Evolutionary conservation across 2,113 vertebrate species (phyloP).

Genomic region (Plecotus auritus): DNA sequence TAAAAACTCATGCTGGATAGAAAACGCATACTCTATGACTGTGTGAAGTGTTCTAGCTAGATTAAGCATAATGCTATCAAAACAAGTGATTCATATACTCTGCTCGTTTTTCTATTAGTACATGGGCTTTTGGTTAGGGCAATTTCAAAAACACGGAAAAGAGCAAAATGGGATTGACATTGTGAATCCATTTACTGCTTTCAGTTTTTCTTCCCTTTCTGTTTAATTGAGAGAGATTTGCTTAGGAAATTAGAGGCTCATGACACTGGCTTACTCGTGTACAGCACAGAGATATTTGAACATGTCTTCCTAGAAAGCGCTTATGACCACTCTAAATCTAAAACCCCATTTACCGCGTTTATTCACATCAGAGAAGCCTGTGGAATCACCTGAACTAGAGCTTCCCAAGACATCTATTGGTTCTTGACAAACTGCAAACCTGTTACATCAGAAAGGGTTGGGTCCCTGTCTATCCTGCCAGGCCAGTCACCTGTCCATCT

Average conservation of each 20-base stretch:
- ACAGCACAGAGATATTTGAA: background rate
- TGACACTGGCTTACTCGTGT: background rate
- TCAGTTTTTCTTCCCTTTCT: background rate
- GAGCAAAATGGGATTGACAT: conserved; percentile 9
- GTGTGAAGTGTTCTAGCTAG: conserved; percentile 37
- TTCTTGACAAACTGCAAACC: background rate
- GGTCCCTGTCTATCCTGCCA: background rate
- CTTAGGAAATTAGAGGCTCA: background rate
- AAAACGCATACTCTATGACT: conserved; percentile 27
- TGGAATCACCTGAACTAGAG: background rate
- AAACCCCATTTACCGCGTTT: background rate
- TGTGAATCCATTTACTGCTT: background rate
- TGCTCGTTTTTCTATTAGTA: conserved; percentile 46
- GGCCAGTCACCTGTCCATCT: background rate
- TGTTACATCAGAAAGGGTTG: background rate
- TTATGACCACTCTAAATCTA: background rate
- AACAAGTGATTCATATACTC: conserved; percentile 57
- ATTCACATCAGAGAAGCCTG: background rate
- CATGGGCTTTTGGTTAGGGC: background rate
- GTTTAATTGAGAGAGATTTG: background rate
- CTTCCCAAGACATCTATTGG: background rate
- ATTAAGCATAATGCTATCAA: conserved; percentile 47
- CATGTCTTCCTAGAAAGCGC: background rate
- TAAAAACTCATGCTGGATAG: conserved; percentile 51
- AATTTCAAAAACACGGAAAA: conserved; percentile 26